Evolutionary conservation across 2,888 invertebrate species (phyloP).

Genomic region (Ichneumoninae sp.): DNA sequence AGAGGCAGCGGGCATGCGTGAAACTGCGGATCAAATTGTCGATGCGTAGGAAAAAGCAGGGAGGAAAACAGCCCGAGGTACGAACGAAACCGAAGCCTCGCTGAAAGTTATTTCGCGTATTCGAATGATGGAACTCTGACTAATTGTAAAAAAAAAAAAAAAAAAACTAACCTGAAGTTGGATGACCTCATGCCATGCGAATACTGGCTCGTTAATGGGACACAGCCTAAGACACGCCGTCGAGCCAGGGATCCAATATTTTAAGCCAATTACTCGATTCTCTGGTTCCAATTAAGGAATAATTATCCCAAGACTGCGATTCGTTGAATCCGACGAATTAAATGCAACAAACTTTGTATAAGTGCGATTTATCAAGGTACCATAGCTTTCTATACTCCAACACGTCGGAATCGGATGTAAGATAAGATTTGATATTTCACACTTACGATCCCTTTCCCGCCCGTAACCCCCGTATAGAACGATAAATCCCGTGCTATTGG

Average conservation of each 20-base stretch:
- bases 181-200: background rate
- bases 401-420: background rate
- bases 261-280: background rate
- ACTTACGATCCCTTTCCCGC: background rate
- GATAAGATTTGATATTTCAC: background rate
- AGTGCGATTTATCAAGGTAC: background rate
- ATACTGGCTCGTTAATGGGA: background rate
- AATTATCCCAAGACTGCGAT: background rate
- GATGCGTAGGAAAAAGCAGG: background rate
- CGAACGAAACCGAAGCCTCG: background rate
- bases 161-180: background rate
- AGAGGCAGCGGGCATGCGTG: background rate
- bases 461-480: background rate
- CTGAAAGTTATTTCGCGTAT: background rate
- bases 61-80: background rate
- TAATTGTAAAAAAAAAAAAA: background rate
- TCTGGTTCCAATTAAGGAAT: background rate
- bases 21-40: background rate
- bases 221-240: conserved; percentile 36
- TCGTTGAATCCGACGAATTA: background rate
- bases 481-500: conserved; percentile 17
- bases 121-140: background rate
- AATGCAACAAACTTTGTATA: background rate
- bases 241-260: background rate
- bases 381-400: background rate